Conservation (phyloP, 2,113 vertebrate species). For the Sprattus sprattus region DNA sequence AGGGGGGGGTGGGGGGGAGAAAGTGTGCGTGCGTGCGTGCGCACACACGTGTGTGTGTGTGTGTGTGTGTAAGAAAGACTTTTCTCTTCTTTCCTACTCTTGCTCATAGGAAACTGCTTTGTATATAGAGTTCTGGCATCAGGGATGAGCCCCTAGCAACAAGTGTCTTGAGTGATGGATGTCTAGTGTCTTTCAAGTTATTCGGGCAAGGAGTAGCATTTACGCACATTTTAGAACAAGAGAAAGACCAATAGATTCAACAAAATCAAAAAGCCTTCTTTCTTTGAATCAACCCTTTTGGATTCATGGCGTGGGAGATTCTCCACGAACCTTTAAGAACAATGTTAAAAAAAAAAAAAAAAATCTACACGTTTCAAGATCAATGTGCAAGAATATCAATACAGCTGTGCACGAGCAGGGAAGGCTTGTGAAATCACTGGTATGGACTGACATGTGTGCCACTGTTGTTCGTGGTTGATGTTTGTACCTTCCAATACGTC, state of each 20-base stretch:
- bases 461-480: neutral
- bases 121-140: too few relatives aligned
- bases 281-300: neutral
- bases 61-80: neutral
- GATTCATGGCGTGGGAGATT: neutral
- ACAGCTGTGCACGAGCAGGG: neutral
- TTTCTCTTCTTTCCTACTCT: neutral
- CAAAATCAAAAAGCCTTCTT: neutral
- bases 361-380: neutral
- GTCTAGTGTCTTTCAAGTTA: too few relatives aligned
- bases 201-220: neutral
- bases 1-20: neutral
- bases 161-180: too few relatives aligned
- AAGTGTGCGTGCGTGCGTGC: neutral
- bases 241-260: neutral
- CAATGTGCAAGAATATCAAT: neutral
- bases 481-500: neutral
- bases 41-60: neutral
- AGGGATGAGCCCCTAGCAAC: too few relatives aligned
- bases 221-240: neutral
- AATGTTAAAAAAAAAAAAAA: neutral
- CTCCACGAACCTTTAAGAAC: neutral
- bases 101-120: too few relatives aligned
- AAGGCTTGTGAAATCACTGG: too few relatives aligned
- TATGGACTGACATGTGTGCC: neutral